Evolutionary conservation across 2,888 invertebrate genomes (phyloP).

Genomic region (Tenodera sinensis): DNA sequence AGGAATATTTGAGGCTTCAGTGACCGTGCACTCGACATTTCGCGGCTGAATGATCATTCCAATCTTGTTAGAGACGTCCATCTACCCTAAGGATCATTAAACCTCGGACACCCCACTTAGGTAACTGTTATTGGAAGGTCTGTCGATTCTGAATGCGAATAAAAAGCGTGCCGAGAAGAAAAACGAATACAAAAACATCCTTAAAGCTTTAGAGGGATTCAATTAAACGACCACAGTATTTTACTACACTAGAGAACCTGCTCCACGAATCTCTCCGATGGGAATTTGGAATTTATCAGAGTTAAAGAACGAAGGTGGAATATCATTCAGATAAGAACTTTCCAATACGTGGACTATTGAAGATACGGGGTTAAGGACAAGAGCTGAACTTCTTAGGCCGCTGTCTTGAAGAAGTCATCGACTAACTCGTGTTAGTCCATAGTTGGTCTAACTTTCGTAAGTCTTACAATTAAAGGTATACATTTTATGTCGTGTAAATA

Average conservation of each 20-base stretch:
- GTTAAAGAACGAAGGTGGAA: neutral
- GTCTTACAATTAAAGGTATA: too few species aligned
- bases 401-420: too few species aligned
- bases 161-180: neutral
- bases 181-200: neutral
- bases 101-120: neutral
- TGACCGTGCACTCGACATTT: too few species aligned
- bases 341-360: neutral
- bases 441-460: too few species aligned
- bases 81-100: neutral
- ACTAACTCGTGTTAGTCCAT: too few species aligned
- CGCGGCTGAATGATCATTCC: neutral
- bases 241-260: neutral
- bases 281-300: neutral
- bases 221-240: neutral
- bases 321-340: neutral
- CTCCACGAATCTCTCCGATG: neutral
- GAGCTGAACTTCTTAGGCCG: neutral
- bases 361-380: neutral
- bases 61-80: neutral
- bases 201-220: neutral
- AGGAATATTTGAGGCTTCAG: too few species aligned
- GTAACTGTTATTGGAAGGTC: neutral
- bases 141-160: neutral
- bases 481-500: too few species aligned